These are phyloP conservation scores for Melieria picta DNA, from an alignment of 2,888 invertebrate species.

Conservation along the genomic window DNA sequence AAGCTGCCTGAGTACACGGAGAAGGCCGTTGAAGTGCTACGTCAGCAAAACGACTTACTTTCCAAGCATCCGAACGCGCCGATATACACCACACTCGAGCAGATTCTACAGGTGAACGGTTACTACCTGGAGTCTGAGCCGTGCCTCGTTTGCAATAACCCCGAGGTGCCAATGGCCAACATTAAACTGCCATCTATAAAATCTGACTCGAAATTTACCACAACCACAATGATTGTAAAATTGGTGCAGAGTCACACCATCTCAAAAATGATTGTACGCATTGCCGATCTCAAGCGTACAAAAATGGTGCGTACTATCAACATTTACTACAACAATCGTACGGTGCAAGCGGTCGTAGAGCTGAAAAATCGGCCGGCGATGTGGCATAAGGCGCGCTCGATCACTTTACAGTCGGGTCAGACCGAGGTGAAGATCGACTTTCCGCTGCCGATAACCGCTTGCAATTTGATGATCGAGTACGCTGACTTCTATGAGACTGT, in stretches of 20 bases:
- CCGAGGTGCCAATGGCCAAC: constrained; percentile 90
- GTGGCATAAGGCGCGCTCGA: constrained; percentile 97
- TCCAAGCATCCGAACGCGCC: constrained; percentile 94
- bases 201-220: constrained; percentile 97
- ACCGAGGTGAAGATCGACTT: constrained; percentile 97
- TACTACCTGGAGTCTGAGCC: constrained; percentile 97
- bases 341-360: constrained; percentile 96
- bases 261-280: constrained; percentile 90
- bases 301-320: constrained; percentile 97
- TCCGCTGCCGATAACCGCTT: constrained; percentile 95
- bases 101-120: constrained; percentile 95
- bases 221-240: constrained; percentile 97
- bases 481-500: constrained; percentile 97
- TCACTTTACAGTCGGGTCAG: constrained; percentile 88
- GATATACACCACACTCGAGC: constrained; percentile 89
- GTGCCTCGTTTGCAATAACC: constrained; percentile 97
- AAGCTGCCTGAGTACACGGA: constrained; percentile 81
- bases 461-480: constrained; percentile 98
- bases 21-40: constrained; percentile 85
- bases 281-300: constrained; percentile 94
- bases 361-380: constrained; percentile 94
- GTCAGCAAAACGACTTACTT: constrained; percentile 88
- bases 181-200: constrained; percentile 94
- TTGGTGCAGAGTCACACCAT: constrained; percentile 95
- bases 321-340: constrained; percentile 96